Evolutionary conservation across 30 jellyfish, hydroid and myxozoan species (phyloP).

Genomic region (Aurelia sp.): DNA sequence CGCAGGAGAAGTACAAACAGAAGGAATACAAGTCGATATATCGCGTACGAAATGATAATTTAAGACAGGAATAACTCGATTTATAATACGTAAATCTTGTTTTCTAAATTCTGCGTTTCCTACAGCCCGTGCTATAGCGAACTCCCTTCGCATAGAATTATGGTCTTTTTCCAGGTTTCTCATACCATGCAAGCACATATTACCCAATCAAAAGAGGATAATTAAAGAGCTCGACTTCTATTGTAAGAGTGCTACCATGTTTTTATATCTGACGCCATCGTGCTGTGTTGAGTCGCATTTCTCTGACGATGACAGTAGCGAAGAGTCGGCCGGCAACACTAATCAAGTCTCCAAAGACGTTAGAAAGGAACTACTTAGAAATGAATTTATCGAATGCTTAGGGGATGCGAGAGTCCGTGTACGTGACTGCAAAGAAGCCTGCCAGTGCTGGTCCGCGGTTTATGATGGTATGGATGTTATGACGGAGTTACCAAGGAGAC

Average conservation of each 20-base stretch:
- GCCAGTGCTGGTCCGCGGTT: conserved; percentile 95
- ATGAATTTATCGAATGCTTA: conserved; percentile 74
- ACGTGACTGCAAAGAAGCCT: conserved; percentile 80
- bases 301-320: conserved; percentile 5
- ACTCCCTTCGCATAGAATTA: too few relatives aligned
- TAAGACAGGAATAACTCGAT: too few relatives aligned
- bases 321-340: background rate
- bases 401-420: conserved; percentile 67
- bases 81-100: too few relatives aligned
- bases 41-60: too few relatives aligned
- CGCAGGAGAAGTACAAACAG: too few relatives aligned
- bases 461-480: conserved; percentile 99
- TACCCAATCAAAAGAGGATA: conserved; percentile 95
- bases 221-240: conserved; percentile 94
- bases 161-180: conserved; percentile 70
- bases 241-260: conserved; percentile 98
- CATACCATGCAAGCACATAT: conserved; percentile 90
- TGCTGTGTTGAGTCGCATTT: conserved; percentile 76
- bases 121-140: too few relatives aligned
- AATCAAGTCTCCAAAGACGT: conserved; percentile 9
- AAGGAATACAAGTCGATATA: too few relatives aligned
- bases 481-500: conserved; percentile 78
- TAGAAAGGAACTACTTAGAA: conserved; percentile 7
- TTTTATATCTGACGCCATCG: conserved; percentile 88
- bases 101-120: too few relatives aligned